Conservation (phyloP, 1,140 invertebrate species). For the Zaprionus capensis region DNA sequence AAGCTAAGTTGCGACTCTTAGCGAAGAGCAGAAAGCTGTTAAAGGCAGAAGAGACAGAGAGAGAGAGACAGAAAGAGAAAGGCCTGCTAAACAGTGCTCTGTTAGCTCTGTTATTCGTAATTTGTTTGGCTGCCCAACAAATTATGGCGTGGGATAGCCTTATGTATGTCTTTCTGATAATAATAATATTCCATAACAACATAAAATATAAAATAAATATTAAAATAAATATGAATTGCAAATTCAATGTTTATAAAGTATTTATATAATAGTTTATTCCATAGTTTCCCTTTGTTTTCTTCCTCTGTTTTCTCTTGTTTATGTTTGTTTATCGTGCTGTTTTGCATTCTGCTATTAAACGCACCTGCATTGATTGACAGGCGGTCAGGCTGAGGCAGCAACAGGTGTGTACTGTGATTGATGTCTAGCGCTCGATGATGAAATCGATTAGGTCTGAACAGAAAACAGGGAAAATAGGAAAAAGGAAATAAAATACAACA, state of each 20-base stretch:
- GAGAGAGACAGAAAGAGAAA: background rate
- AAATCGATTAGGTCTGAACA: background rate
- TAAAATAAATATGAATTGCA: background rate
- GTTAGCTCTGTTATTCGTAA: background rate
- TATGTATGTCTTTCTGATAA: background rate
- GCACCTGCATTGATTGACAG: constrained; percentile 45
- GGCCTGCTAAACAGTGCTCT: constrained; percentile 28
- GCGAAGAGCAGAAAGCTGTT: constrained; percentile 53
- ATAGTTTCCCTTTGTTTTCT: background rate
- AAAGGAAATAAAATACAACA: too few species aligned
- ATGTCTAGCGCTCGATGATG: constrained; percentile 11
- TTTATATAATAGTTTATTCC: background rate
- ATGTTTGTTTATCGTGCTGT: background rate
- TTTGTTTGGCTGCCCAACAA: constrained; percentile 21
- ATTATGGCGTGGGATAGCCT: background rate
- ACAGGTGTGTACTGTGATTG: constrained; percentile 60
- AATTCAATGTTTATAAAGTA: background rate
- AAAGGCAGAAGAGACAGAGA: background rate
- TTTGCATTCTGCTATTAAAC: background rate
- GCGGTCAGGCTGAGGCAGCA: constrained; percentile 12
- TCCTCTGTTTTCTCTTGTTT: background rate
- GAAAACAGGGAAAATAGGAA: background rate
- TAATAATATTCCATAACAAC: background rate
- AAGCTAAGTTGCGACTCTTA: constrained; percentile 34
- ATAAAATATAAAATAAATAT: background rate